These are phyloP conservation scores for Phrynosoma platyrhinos DNA, from an alignment of 2,113 vertebrate species.

Conservation along the genomic window DNA sequence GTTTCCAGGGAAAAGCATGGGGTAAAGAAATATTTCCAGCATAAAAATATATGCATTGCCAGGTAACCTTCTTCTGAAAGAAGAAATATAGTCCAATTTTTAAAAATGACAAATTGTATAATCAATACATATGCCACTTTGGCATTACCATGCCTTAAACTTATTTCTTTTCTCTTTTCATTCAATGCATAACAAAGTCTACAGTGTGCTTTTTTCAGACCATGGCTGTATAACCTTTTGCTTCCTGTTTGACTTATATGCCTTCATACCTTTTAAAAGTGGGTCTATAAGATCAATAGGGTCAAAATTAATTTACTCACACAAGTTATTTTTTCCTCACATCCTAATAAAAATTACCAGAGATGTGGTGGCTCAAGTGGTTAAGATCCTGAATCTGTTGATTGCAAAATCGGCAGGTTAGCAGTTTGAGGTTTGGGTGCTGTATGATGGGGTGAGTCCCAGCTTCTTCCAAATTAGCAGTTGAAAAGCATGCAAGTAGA, in stretches of 20 bases:
- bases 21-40: background rate
- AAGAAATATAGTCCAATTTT: too few relatives aligned
- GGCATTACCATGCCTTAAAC: background rate
- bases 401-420: too few relatives aligned
- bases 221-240: background rate
- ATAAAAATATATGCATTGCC: background rate
- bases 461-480: too few relatives aligned
- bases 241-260: background rate
- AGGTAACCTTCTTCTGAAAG: background rate
- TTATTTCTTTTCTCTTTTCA: background rate
- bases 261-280: background rate
- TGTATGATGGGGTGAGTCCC: too few relatives aligned
- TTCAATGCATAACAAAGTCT: background rate
- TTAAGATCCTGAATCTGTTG: too few relatives aligned
- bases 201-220: background rate
- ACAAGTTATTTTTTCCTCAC: background rate
- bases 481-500: too few relatives aligned
- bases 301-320: background rate
- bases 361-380: too few relatives aligned
- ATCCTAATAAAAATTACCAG: too few relatives aligned
- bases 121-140: background rate
- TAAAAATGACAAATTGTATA: background rate
- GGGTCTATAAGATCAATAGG: background rate
- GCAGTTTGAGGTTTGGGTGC: too few relatives aligned
- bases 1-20: background rate